Conservation (phyloP, 2,797 vertebrate genomes). For the Allobates femoralis region DNA sequence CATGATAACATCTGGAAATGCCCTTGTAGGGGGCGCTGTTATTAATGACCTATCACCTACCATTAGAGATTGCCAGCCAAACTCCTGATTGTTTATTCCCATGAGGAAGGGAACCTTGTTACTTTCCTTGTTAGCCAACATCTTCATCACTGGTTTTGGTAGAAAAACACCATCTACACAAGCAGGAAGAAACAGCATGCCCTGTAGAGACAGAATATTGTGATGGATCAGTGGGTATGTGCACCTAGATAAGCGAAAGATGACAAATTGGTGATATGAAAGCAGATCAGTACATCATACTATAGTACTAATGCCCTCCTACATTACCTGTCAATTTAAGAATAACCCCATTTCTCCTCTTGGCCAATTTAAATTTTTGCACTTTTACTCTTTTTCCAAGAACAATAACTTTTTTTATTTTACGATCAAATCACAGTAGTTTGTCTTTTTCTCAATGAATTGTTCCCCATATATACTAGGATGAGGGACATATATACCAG, state of each 20-base stretch:
- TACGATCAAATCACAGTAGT: no score
- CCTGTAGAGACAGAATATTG: not conserved
- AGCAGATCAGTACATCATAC: not conserved
- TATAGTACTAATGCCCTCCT: no score
- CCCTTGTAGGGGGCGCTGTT: no score
- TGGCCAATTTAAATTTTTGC: no score
- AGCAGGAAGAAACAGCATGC: not conserved
- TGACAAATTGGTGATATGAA: not conserved
- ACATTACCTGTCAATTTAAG: no score
- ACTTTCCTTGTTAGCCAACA: conserved; percentile 53
- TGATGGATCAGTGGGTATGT: not conserved
- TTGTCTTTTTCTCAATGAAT: no score
- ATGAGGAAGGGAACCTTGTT: conserved; percentile 60
- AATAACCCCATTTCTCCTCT: no score
- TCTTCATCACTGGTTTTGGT: conserved; percentile 55
- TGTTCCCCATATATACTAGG: no score
- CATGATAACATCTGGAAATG: no score
- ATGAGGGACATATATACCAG: no score
- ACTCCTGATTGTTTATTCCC: conserved; percentile 58
- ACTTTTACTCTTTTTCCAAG: no score
- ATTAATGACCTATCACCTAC: conserved; percentile 26
- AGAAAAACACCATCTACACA: conserved; percentile 56
- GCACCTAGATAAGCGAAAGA: not conserved
- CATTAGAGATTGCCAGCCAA: conserved; percentile 33
- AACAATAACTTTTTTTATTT: no score